Base-by-base conservation (phyloP, 2,113 vertebrate genomes). In the Bucco capensis region DNA sequence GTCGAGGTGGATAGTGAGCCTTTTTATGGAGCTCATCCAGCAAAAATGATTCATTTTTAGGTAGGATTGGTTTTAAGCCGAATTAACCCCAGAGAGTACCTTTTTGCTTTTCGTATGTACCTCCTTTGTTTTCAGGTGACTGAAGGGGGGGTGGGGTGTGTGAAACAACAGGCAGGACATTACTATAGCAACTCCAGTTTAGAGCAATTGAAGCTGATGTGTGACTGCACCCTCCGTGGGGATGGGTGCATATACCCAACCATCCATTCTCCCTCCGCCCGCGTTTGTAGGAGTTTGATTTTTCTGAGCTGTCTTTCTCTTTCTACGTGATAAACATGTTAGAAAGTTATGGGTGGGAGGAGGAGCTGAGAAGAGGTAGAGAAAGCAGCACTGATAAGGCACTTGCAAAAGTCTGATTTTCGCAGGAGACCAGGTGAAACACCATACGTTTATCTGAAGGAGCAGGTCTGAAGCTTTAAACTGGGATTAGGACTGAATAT, bases 271-370 rank as follows among this genome's bases (percentile, higher is more conserved):
- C 40, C 53, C 37, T 40, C 77, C 53, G 49, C 33, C 31, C 8
- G 12, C 10, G 0, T 50, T 87, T 92, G 87, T 83, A 93, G 93
- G 93, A 94, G 82, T 91, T 73, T 30, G 81, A 76, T 88, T 87
- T 79, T 86, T 92, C 89, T 82, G 89, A 94, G 91, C 77, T 88
- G 61, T 78, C 70, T 85, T 82, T 90, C 44, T 74, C 54, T 67
- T 77, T 82, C 78, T 49, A 19, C 6, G 2, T 7, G 33, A 70
- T 58, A 93, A 93, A 85, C 47, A 21, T 1, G 28, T 58, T 89
- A 58, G 14, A 76, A 95, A 93, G 84, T 92, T 92, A 82, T 0
- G 58, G 82, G 93, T 84, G 71, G 87, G 87, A 95, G 81, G 86
- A 72, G 66, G 40, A 78, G 31, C 57, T 57, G 84, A 57, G 78